phyloP scores from a whole-genome alignment of 2,113 vertebrate genomes.

The cattle (Bos taurus) region ARS-UCD2.0 NC_037328.1:99054001-99054500 shows the following conservation, averaged over 20 bases:
- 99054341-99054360: neutral
- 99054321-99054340: neutral
- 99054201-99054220: neutral
- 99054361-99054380: neutral
- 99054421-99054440: neutral
- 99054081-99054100: constrained; percentile 7
- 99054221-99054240: neutral
- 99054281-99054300: neutral
- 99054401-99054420: neutral
- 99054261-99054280: neutral
- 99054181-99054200: neutral
- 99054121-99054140: neutral
- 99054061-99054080: neutral
- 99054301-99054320: neutral
- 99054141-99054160: neutral
- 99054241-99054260: neutral
- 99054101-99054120: neutral
- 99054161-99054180: neutral
- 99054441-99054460: neutral
- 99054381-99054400: neutral
- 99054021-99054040: neutral
- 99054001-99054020: neutral
- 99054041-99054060: neutral
- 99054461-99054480: neutral
- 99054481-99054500: neutral